A percentile compares a stretch with the other conserved stretches of the same genome.
phyloP scores from a whole-genome alignment of 2,888 invertebrate species.

The Rhamphomyia laevipes region DNA sequence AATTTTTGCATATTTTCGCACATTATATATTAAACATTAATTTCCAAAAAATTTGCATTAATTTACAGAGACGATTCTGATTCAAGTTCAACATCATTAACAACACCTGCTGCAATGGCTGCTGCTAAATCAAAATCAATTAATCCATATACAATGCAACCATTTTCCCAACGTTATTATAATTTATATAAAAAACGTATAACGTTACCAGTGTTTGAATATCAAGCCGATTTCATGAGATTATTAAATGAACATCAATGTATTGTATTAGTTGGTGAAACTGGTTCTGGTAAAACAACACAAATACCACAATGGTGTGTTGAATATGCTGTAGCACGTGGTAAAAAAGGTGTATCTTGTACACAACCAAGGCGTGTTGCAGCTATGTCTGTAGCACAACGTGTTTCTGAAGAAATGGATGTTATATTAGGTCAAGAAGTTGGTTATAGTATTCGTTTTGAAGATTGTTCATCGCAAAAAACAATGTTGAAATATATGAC shows the following conservation, averaged over 20 bases:
- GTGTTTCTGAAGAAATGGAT: slow-evolving; percentile 99
- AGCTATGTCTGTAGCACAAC: slow-evolving; percentile 98
- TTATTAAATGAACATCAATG: slow-evolving; percentile 86
- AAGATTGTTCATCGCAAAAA: slow-evolving; percentile 91
- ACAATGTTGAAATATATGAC: slow-evolving; percentile 98
- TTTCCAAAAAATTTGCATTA: slow-evolving; percentile 10
- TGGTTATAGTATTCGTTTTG: slow-evolving; percentile 96
- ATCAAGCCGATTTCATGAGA: slow-evolving; percentile 91
- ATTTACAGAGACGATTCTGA: slow-evolving; percentile 8
- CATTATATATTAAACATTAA: no score
- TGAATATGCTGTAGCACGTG: slow-evolving; percentile 54
- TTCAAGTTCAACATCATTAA: slow-evolving; percentile 23
- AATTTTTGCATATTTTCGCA: no score
- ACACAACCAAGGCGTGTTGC: slow-evolving; percentile 96
- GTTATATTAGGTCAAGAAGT: slow-evolving; percentile 85
- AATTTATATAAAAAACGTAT: slow-evolving; percentile 81
- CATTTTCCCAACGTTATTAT: slow-evolving; percentile 81
- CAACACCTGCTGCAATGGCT: slow-evolving; percentile 24
- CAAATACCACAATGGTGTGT: slow-evolving; percentile 98
- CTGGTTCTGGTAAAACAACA: slow-evolving; percentile 99
- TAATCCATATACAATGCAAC: slow-evolving; percentile 70
- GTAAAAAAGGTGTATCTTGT: slow-evolving; percentile 78
- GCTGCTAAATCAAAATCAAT: slow-evolving; percentile 41
- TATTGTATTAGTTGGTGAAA: slow-evolving; percentile 95
- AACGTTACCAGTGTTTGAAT: slow-evolving; percentile 94